phyloP scores from a whole-genome alignment of 2,113 vertebrate genomes.

The Coptodon rendalli region DNA sequence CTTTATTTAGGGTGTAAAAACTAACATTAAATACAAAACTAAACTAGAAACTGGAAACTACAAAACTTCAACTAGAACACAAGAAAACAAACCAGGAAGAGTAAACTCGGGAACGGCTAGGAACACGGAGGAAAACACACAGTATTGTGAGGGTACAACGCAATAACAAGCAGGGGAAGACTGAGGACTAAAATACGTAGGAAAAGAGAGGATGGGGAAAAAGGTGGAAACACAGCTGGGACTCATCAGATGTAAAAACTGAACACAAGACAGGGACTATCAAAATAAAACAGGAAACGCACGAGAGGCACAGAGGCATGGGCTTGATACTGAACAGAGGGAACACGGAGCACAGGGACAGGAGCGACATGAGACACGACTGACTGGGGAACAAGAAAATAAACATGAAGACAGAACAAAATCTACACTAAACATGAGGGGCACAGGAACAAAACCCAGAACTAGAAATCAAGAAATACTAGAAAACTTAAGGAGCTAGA shows the following conservation, averaged over 20 bases:
- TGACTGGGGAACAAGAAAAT: neutral
- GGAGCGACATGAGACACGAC: neutral
- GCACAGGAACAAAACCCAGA: neutral
- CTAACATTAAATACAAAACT: neutral
- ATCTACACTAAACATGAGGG: neutral
- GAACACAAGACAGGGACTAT: neutral
- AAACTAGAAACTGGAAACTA: neutral
- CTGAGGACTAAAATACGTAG: neutral
- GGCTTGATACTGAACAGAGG: neutral
- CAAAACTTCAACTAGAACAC: neutral
- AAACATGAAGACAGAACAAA: neutral
- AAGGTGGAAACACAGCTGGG: neutral
- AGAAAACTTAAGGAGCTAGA: neutral
- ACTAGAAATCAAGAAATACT: neutral
- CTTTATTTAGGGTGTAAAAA: neutral
- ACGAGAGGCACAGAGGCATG: neutral
- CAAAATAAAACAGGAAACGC: neutral
- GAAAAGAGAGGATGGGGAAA: neutral
- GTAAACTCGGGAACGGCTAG: neutral
- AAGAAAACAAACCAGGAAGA: neutral
- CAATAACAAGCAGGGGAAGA: neutral
- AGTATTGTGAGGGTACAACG: neutral
- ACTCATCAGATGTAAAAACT: neutral
- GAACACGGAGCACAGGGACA: neutral
- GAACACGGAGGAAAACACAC: neutral